Percentiles rank a stretch among this genome's conserved stretches.
These are phyloP conservation scores for Atta cephalotes DNA, from an alignment of 1,140 invertebrate genomes.

Conservation along the genomic window DNA sequence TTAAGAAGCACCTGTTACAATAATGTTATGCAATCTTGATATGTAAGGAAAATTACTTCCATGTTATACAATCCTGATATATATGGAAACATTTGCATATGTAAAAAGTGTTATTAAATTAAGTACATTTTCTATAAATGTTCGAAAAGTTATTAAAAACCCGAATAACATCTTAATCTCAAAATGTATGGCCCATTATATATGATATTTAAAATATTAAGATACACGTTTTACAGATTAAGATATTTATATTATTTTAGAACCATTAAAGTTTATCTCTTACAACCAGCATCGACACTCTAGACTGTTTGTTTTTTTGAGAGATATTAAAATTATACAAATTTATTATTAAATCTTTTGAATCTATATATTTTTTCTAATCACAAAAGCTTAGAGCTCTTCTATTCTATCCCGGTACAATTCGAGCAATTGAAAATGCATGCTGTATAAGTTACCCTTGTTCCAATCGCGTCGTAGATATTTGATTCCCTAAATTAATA, in stretches of 20 bases:
- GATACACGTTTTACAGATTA: constrained; percentile 26
- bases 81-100: not conserved
- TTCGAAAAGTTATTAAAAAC: constrained; percentile 8
- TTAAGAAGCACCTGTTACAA: constrained; percentile 46
- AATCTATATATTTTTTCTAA: constrained; percentile 17
- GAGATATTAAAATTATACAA: constrained; percentile 31
- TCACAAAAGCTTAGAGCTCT: constrained; percentile 31
- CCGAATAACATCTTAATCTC: constrained; percentile 8
- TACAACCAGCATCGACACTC: constrained; percentile 62
- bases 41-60: not conserved
- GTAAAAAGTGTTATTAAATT: constrained; percentile 1
- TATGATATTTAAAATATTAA: constrained; percentile 14
- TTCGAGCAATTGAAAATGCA: constrained; percentile 64
- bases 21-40: not conserved
- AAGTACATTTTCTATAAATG: not conserved
- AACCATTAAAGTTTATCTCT: constrained; percentile 38
- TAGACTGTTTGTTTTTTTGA: constrained; percentile 33
- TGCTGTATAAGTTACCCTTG: constrained; percentile 81
- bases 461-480: constrained; percentile 79
- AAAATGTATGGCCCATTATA: constrained; percentile 50
- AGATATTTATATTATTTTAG: constrained; percentile 19
- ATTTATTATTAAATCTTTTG: constrained; percentile 19
- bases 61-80: not conserved
- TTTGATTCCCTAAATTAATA: constrained; percentile 80
- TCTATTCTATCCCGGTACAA: constrained; percentile 52